Conservation (phyloP, 2,797 vertebrate species). For the Somateria mollissima region DNA sequence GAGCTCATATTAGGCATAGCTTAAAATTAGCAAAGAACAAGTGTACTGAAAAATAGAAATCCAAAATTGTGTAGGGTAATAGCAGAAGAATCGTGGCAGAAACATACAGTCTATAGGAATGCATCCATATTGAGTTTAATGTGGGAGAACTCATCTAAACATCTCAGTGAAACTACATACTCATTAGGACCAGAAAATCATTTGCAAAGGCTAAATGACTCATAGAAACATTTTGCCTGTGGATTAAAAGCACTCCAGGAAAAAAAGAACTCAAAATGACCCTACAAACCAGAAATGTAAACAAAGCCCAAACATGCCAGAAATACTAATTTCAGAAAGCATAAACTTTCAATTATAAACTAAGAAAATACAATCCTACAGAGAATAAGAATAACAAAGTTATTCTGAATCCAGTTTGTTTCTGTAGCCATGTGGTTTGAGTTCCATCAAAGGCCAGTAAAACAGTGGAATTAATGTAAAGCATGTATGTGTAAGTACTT, state of each 20-base stretch:
- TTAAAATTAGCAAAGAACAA: neutral
- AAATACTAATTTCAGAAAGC: neutral
- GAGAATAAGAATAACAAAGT: neutral
- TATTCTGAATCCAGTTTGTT: neutral
- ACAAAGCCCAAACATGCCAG: neutral
- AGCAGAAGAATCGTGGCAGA: neutral
- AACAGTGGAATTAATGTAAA: neutral
- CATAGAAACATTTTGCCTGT: neutral
- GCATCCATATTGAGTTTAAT: neutral
- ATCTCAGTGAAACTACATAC: neutral
- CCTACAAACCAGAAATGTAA: neutral
- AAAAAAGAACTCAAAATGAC: neutral
- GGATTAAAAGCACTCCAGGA: neutral
- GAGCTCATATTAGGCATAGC: rapidly evolving
- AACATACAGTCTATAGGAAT: neutral
- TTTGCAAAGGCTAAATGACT: neutral
- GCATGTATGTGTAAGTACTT: rapidly evolving
- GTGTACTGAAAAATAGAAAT: neutral
- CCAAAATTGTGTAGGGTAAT: rapidly evolving
- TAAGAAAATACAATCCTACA: neutral
- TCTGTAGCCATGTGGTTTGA: neutral
- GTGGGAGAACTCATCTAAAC: neutral
- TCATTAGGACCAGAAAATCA: neutral
- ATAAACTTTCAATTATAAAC: neutral
- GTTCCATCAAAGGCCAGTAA: neutral